Evolutionary conservation across 2,888 invertebrate species (phyloP).

Genomic region (Synergus japonicus): DNA sequence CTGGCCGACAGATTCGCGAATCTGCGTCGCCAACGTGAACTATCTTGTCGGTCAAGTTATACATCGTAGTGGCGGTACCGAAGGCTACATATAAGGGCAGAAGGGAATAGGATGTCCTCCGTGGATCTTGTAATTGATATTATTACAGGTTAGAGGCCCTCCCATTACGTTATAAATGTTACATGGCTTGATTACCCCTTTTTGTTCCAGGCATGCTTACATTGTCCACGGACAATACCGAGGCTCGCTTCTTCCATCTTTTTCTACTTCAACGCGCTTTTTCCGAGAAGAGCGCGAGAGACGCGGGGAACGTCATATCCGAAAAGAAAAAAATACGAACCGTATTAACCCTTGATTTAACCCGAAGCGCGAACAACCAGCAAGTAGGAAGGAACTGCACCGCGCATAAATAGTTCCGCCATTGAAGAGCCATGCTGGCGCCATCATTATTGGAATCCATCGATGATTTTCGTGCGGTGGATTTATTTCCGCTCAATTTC

Average conservation of each 20-base stretch:
- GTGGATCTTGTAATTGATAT: conserved; percentile 69
- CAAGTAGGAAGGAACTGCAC: not conserved
- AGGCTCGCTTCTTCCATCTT: not conserved
- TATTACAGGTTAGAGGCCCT: conserved; percentile 69
- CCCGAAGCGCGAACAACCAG: not conserved
- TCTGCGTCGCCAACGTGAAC: conserved; percentile 63
- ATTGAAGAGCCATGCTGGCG: not conserved
- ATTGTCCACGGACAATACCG: conserved; percentile 66
- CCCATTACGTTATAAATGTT: conserved; percentile 73
- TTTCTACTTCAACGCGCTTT: not conserved
- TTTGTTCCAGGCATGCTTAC: conserved; percentile 67
- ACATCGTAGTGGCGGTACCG: not conserved
- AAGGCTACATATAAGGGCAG: not conserved
- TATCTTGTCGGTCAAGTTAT: conserved; percentile 41
- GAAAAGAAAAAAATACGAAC: not conserved
- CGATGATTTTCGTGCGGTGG: not conserved
- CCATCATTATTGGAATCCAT: not conserved
- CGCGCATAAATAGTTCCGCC: not conserved
- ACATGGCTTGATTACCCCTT: conserved; percentile 69
- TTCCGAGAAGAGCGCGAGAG: not conserved
- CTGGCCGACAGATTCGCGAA: conserved; percentile 69
- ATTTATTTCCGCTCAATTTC: not conserved
- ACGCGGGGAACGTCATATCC: not conserved
- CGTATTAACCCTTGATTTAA: not conserved
- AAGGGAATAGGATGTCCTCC: not conserved